These are phyloP conservation scores for Griposia aprilina DNA, from an alignment of 2,888 invertebrate genomes.

Conservation along the genomic window DNA sequence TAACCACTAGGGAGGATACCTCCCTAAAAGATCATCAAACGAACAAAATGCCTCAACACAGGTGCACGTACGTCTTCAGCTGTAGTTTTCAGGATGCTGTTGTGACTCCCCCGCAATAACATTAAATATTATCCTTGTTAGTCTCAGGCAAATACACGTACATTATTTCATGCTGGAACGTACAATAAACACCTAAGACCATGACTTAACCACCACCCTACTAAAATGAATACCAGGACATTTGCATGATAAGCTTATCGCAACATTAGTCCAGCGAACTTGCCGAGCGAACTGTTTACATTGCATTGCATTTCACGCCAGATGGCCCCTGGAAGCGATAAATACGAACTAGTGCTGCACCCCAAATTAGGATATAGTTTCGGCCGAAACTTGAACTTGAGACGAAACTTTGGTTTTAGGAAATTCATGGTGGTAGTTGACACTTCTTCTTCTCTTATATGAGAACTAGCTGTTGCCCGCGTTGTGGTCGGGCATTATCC, in stretches of 20 bases:
- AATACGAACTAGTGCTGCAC: constrained; percentile 47
- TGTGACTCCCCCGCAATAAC: too few species aligned
- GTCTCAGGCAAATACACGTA: too few species aligned
- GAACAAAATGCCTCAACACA: too few species aligned
- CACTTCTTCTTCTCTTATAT: background rate
- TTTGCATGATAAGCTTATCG: constrained; percentile 59
- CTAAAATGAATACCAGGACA: constrained; percentile 16
- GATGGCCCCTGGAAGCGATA: constrained; percentile 56
- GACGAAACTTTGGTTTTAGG: constrained; percentile 15
- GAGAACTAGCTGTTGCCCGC: background rate
- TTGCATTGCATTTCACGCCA: constrained; percentile 59
- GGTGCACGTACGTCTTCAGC: too few species aligned
- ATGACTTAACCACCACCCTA: background rate
- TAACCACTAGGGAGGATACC: too few species aligned
- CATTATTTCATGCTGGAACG: too few species aligned
- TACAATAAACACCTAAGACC: background rate
- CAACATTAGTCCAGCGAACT: constrained; percentile 56
- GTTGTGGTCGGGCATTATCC: too few species aligned
- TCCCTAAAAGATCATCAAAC: too few species aligned
- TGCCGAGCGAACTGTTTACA: constrained; percentile 47
- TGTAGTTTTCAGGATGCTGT: too few species aligned
- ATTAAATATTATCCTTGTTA: too few species aligned
- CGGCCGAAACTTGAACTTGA: constrained; percentile 25
- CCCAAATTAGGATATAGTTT: constrained; percentile 21
- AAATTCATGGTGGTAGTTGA: constrained; percentile 8